These are phyloP conservation scores for Geopemphigus sp. DNA, from an alignment of 1,140 invertebrate species.

Conservation along the genomic window DNA sequence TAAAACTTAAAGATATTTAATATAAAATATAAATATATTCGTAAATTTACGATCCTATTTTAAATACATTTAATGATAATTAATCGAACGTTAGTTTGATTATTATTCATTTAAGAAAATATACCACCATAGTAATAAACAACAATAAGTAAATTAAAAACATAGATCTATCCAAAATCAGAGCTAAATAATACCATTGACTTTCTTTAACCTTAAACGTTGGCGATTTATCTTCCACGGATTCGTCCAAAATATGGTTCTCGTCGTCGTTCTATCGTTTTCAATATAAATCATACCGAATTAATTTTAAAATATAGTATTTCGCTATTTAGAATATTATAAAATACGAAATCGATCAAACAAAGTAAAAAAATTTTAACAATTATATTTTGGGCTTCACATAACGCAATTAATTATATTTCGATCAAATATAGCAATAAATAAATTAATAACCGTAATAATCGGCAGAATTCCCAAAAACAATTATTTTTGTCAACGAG, in stretches of 20 bases:
- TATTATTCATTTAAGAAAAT: slow-evolving; percentile 53
- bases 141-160: slow-evolving; percentile 62
- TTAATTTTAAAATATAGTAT: slow-evolving; percentile 5
- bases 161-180: slow-evolving; percentile 62
- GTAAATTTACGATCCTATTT: neutral
- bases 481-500: no score
- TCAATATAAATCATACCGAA: neutral
- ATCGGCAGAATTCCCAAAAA: no score
- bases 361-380: no score
- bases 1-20: no score
- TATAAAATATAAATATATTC: no score
- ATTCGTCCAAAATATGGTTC: neutral
- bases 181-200: slow-evolving; percentile 65
- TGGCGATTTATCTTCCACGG: slow-evolving; percentile 2
- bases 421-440: no score
- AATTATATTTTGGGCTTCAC: no score
- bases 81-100: neutral
- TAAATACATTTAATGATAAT: neutral
- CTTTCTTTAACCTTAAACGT: slow-evolving; percentile 54
- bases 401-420: no score
- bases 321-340: no score
- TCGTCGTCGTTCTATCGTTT: slow-evolving; percentile 2
- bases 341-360: no score
- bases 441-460: no score
- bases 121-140: slow-evolving; percentile 59